Conservation (phyloP, 2,113 vertebrate species). For the Philantomba maxwellii region DNA sequence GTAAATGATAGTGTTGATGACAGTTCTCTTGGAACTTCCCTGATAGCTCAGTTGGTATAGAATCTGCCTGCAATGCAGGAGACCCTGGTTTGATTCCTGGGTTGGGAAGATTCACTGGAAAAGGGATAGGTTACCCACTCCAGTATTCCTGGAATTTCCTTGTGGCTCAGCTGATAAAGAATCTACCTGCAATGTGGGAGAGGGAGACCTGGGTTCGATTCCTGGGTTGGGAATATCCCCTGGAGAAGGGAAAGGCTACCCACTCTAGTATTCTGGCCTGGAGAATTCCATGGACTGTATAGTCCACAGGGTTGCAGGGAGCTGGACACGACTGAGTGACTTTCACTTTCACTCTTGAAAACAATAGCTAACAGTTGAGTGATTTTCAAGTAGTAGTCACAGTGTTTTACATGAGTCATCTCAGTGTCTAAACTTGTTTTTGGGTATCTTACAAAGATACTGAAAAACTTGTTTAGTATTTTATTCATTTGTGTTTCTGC, state of each 20-base stretch:
- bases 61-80: neutral
- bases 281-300: neutral
- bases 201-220: neutral
- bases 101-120: neutral
- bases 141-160: neutral
- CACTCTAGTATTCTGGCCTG: neutral
- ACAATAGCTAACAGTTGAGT: neutral
- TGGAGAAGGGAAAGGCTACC: neutral
- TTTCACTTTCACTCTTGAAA: neutral
- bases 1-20: neutral
- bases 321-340: accelerated
- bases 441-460: neutral
- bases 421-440: neutral
- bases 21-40: neutral
- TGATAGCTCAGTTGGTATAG: neutral
- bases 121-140: neutral
- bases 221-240: neutral
- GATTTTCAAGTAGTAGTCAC: neutral
- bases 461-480: neutral
- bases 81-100: neutral
- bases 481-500: neutral
- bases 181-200: accelerated
- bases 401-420: neutral
- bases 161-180: neutral
- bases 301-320: accelerated